These are phyloP conservation scores for Mesocentrotus franciscanus DNA, from an alignment of 53 echinoderm and acorn worm genomes.

Conservation along the genomic window DNA sequence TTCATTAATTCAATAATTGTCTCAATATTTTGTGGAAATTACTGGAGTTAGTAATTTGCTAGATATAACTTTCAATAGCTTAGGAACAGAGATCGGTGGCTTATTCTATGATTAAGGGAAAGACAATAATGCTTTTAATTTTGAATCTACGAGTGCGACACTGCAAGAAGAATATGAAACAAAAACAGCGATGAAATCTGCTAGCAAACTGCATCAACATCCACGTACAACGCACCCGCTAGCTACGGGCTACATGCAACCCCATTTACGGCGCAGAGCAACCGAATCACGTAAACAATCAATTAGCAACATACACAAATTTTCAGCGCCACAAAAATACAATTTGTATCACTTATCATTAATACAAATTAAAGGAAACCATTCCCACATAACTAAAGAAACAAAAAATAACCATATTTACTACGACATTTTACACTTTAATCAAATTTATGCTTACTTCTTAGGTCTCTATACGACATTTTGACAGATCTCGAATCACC, in stretches of 20 bases:
- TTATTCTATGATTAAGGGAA: too few species aligned
- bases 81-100: too few species aligned
- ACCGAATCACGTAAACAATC: neutral
- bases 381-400: neutral
- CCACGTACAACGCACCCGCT: neutral
- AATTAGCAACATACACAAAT: neutral
- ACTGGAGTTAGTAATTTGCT: too few species aligned
- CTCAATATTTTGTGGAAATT: too few species aligned
- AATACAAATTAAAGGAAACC: neutral
- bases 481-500: slow-evolving; percentile 7
- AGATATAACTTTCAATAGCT: too few species aligned
- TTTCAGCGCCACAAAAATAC: neutral
- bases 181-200: too few species aligned
- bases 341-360: neutral
- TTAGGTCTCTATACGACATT: slow-evolving; percentile 83
- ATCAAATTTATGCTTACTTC: slow-evolving; percentile 75
- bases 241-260: slow-evolving; percentile 5
- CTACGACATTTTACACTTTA: neutral
- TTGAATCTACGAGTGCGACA: too few species aligned
- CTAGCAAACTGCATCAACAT: too few species aligned
- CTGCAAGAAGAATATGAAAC: too few species aligned
- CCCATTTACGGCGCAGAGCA: neutral
- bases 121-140: too few species aligned
- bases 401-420: neutral
- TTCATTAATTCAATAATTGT: too few species aligned